phyloP scores from a whole-genome alignment of 2,797 vertebrate species.

The Molossus molossus region DNA sequence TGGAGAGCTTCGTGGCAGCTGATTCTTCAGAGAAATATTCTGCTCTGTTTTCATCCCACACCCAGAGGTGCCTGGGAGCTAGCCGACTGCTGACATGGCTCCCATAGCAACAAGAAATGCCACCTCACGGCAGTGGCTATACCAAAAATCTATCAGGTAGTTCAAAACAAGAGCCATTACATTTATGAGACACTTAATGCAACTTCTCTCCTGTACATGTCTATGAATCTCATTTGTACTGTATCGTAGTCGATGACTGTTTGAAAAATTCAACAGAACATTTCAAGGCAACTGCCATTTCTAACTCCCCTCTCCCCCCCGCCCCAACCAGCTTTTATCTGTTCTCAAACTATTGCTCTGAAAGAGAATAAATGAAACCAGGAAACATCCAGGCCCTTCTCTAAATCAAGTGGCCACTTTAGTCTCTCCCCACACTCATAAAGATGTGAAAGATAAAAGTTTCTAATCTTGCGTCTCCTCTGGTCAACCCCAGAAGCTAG shows the following conservation, averaged over 20 bases:
- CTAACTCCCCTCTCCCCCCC: not conserved
- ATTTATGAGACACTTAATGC: constrained; percentile 47
- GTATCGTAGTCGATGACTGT: not conserved
- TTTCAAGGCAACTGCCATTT: not conserved
- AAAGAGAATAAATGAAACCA: not conserved
- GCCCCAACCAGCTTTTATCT: not conserved
- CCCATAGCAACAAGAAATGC: constrained; percentile 34
- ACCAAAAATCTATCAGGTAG: constrained; percentile 12
- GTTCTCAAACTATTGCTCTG: not conserved
- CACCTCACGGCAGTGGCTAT: not conserved
- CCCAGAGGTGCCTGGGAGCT: not conserved
- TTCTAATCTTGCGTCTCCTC: no score
- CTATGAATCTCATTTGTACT: constrained; percentile 60
- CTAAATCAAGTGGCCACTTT: no score
- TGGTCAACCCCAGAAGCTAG: no score
- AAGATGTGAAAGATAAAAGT: no score
- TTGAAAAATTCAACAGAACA: constrained; percentile 33
- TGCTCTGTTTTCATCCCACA: not conserved
- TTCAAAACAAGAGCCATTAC: constrained; percentile 55
- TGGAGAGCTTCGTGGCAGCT: not conserved
- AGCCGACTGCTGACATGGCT: not conserved
- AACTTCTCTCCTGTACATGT: not conserved
- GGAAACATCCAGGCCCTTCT: no score
- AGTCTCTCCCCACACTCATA: no score
- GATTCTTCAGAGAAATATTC: not conserved